phyloP scores from a whole-genome alignment of 2,797 vertebrate species.

The Peromyscus melanophrys region DNA sequence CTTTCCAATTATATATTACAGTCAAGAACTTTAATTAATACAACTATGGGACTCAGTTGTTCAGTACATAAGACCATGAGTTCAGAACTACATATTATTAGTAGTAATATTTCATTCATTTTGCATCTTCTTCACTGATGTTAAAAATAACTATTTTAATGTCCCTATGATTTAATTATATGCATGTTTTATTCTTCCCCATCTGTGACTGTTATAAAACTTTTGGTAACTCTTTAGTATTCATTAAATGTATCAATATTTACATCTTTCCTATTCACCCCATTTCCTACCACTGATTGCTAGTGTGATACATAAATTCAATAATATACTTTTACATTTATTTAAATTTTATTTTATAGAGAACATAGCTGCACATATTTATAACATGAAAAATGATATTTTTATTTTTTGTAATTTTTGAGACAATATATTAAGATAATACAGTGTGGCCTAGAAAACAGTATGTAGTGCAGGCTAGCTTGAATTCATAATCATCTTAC shows the following conservation, averaged over 20 bases:
- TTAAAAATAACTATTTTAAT: constrained; percentile 3
- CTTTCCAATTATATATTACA: not conserved
- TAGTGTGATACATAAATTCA: not conserved
- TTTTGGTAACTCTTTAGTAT: not conserved
- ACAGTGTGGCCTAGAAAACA: not conserved
- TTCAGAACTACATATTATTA: not conserved
- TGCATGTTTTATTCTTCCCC: not conserved
- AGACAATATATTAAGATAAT: not conserved
- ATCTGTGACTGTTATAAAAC: not conserved
- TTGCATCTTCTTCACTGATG: not conserved
- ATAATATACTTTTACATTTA: not conserved
- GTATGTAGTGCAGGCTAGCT: not conserved
- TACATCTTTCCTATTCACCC: not conserved
- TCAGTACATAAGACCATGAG: not conserved
- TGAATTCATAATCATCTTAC: not conserved
- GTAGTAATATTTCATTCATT: not conserved
- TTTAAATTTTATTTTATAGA: no score
- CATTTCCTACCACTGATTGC: not conserved
- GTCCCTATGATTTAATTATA: not conserved
- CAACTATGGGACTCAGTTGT: not conserved
- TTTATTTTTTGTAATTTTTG: not conserved
- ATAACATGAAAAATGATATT: not conserved
- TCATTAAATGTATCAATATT: not conserved
- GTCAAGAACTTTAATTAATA: not conserved
- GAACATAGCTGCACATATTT: no score